phyloP scores from a whole-genome alignment of 2,888 invertebrate species.

The Apamea epomidion region DNA sequence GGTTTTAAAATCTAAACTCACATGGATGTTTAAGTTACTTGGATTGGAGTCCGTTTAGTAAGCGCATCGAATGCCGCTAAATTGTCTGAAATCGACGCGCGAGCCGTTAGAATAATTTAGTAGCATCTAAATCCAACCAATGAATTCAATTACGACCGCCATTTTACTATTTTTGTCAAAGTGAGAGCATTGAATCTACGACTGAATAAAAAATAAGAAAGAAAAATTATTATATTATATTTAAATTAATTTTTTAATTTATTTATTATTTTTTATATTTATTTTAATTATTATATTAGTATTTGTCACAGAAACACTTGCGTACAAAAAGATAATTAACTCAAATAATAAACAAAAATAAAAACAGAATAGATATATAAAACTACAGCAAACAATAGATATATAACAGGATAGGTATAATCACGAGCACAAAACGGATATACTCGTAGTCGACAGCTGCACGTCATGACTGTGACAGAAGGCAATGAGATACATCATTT shows the following conservation, averaged over 20 bases:
- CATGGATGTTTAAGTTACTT: not conserved
- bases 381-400: too few relatives aligned
- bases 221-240: too few relatives aligned
- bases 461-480: too few relatives aligned
- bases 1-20: not conserved
- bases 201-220: slow-evolving; percentile 38
- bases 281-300: too few relatives aligned
- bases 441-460: too few relatives aligned
- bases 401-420: too few relatives aligned
- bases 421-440: not conserved
- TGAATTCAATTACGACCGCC: slow-evolving; percentile 32
- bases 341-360: not conserved
- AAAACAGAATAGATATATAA: too few relatives aligned
- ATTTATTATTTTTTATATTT: too few relatives aligned
- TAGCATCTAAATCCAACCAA: slow-evolving; percentile 41
- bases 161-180: slow-evolving; percentile 44
- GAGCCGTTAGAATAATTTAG: slow-evolving; percentile 41
- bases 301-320: not conserved
- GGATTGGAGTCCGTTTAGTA: not conserved
- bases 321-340: not conserved
- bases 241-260: too few relatives aligned
- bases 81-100: slow-evolving; percentile 13
- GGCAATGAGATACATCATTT: slow-evolving; percentile 33
- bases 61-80: not conserved
- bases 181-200: slow-evolving; percentile 30